Conservation (phyloP, 1,140 invertebrate species). For the Heliothis subflexa region DNA sequence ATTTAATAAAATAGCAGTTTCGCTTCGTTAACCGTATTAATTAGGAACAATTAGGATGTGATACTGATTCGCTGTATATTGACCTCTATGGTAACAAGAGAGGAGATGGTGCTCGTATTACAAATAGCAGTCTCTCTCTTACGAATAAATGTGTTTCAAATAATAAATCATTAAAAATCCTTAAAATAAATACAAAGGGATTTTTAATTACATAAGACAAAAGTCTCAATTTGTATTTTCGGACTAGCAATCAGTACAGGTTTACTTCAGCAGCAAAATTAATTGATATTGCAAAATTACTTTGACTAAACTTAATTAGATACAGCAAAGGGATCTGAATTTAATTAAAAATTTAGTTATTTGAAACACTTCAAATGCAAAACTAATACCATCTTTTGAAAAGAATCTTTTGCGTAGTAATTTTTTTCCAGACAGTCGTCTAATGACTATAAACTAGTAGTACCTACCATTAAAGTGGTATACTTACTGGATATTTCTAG, state of each 20-base stretch:
- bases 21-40: slow-evolving; percentile 48
- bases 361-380: background rate
- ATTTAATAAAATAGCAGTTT: slow-evolving; percentile 50
- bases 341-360: no score
- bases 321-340: no score
- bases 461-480: background rate
- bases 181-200: no score
- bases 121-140: background rate
- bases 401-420: background rate
- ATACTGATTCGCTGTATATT: slow-evolving; percentile 11
- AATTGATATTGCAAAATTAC: no score
- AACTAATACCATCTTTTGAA: background rate
- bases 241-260: no score
- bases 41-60: slow-evolving; percentile 32
- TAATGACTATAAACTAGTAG: background rate
- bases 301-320: no score
- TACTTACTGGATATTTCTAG: background rate
- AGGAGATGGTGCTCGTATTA: background rate
- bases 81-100: background rate
- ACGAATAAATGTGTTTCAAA: no score
- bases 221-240: no score
- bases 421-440: background rate
- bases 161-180: no score
- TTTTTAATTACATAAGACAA: no score
- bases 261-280: no score